A percentile compares a stretch with the other conserved stretches of the same genome.
Evolutionary conservation across 2,113 vertebrate genomes (phyloP).

Genomic region (Nannospalax galili): DNA sequence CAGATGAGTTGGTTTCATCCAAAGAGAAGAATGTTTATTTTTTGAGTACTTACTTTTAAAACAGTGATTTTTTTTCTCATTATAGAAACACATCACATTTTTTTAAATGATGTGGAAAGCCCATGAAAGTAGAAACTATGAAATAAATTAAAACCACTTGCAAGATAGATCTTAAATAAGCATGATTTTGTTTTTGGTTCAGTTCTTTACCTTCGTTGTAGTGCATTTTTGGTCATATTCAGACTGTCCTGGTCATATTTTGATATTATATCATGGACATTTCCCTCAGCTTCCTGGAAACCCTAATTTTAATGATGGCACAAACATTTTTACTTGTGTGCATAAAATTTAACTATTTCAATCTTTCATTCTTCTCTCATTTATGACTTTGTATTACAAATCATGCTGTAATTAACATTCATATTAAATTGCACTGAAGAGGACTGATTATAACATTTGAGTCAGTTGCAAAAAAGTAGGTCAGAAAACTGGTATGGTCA

Average conservation of each 20-base stretch:
- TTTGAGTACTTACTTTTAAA: conserved; percentile 58
- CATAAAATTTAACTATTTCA: conserved; percentile 24
- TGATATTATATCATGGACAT: background rate
- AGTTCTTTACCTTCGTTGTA: background rate
- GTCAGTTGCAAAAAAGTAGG: background rate
- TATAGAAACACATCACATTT: conserved; percentile 20
- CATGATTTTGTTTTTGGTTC: background rate
- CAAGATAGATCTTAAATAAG: conserved; percentile 31
- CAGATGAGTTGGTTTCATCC: conserved; percentile 43
- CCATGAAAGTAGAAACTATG: conserved; percentile 4
- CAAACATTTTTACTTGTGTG: background rate
- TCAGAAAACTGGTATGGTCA: background rate
- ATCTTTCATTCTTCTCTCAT: background rate
- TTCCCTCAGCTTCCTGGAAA: conserved; percentile 17
- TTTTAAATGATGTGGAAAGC: background rate
- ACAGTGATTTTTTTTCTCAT: conserved; percentile 7
- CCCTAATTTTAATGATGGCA: background rate
- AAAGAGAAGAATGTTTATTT: conserved; percentile 54
- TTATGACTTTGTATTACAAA: conserved; percentile 1
- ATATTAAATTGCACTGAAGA: conserved; percentile 32
- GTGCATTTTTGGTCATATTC: background rate
- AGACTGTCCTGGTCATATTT: background rate
- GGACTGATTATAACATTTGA: conserved; percentile 22
- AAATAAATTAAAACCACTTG: conserved; percentile 19
- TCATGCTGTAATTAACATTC: conserved; percentile 3